phyloP scores from a whole-genome alignment of 2,888 invertebrate species.

The Thelaira solivaga region DNA sequence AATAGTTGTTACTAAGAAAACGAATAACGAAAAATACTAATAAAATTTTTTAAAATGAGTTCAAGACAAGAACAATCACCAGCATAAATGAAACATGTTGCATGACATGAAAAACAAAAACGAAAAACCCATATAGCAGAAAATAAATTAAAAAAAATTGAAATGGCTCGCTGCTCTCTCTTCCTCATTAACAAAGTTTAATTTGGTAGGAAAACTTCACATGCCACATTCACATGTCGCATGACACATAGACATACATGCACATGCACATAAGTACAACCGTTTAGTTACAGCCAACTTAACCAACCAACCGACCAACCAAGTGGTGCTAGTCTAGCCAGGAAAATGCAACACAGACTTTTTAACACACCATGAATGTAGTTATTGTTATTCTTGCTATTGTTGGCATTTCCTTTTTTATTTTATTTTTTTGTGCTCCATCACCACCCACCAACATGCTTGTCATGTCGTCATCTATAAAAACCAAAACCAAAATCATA shows the following conservation, averaged over 20 bases:
- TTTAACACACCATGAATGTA: background rate
- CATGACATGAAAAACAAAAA: conserved; percentile 26
- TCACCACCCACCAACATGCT: conserved; percentile 1
- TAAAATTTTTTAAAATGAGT: conserved; percentile 16
- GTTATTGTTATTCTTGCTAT: background rate
- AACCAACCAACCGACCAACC: conserved; percentile 5
- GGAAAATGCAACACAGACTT: conserved; percentile 55
- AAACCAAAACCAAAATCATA: conserved; percentile 58
- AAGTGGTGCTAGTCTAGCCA: conserved; percentile 39
- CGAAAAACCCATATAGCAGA: background rate
- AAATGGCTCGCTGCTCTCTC: background rate
- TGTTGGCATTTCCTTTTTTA: conserved; percentile 6
- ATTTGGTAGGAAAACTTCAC: conserved; percentile 32
- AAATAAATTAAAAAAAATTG: conserved; percentile 23
- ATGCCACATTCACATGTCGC: conserved; percentile 45
- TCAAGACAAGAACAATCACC: conserved; percentile 25
- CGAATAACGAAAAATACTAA: conserved; percentile 51
- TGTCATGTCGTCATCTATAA: conserved; percentile 39
- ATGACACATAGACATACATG: conserved; percentile 39
- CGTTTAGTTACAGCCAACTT: too few species aligned
- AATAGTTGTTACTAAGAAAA: conserved; percentile 22
- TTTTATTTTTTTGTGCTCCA: conserved; percentile 11
- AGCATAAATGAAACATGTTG: conserved; percentile 24
- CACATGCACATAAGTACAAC: background rate
- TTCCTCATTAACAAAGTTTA: conserved; percentile 2